Percentiles rank a stretch among this genome's conserved stretches.
Evolutionary conservation across 2,888 invertebrate species (phyloP).

Genomic region (Lagria hirta): DNA sequence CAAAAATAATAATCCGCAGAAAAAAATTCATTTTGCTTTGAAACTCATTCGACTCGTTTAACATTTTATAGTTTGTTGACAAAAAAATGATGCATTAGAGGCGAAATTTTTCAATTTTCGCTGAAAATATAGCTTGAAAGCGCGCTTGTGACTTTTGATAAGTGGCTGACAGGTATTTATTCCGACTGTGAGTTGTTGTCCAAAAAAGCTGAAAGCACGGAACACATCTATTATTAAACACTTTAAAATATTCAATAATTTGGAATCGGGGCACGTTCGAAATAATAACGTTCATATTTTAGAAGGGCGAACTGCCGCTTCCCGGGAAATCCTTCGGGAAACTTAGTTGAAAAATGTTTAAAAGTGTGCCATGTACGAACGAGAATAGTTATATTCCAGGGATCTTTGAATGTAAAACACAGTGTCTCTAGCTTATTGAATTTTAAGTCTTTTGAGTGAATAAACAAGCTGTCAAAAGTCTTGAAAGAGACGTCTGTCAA

Average conservation of each 20-base stretch:
- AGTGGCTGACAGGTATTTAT: conserved; percentile 15
- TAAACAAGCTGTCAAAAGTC: conserved; percentile 34
- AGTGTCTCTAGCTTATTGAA: too few species aligned
- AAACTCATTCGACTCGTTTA: too few species aligned
- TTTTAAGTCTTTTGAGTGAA: conserved; percentile 31
- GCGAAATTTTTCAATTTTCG: too few species aligned
- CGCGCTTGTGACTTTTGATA: too few species aligned
- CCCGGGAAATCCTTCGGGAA: conserved; percentile 11
- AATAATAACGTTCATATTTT: conserved; percentile 13
- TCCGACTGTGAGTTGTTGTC: conserved; percentile 1
- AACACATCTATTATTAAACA: conserved; percentile 2
- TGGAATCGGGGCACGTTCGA: conserved; percentile 12
- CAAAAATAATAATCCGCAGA: too few species aligned
- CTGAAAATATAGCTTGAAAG: too few species aligned
- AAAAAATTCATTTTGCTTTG: too few species aligned
- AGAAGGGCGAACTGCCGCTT: conserved; percentile 2
- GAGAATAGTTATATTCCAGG: conserved; percentile 7
- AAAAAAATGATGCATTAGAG: too few species aligned
- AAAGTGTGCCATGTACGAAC: conserved; percentile 8
- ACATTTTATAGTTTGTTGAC: too few species aligned
- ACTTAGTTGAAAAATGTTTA: conserved; percentile 14
- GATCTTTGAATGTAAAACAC: too few species aligned
- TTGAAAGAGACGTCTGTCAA: conserved; percentile 22
- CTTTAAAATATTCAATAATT: conserved; percentile 7
- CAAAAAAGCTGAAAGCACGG: conserved; percentile 2